Conservation (phyloP, 2,113 vertebrate species). For the Epinephelus moara region DNA sequence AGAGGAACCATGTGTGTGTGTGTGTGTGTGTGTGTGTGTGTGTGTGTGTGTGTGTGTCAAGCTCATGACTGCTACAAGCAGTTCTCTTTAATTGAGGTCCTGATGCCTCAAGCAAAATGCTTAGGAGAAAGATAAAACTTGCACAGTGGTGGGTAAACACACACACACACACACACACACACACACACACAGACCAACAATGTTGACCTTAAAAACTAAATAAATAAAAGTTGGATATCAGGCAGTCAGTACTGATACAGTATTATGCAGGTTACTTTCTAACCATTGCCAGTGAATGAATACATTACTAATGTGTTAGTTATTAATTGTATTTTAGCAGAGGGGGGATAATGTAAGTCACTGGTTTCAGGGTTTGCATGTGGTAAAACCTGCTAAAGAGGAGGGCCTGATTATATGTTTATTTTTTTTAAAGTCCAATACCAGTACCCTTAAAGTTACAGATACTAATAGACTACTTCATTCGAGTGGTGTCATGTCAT, state of each 20-base stretch:
- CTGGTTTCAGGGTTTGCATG: background rate
- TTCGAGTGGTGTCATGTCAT: too few species aligned
- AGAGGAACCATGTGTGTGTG: slow-evolving; percentile 36
- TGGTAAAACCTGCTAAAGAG: background rate
- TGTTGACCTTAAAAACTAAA: slow-evolving; percentile 59
- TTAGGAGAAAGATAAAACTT: slow-evolving; percentile 70
- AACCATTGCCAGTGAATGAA: slow-evolving; percentile 4
- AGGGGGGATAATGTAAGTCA: background rate
- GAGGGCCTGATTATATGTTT: too few species aligned
- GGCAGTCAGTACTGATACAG: slow-evolving; percentile 27
- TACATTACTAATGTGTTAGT: slow-evolving; percentile 13
- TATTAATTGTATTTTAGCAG: slow-evolving; percentile 15
- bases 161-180: slow-evolving; percentile 43
- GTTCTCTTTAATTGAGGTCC: slow-evolving; percentile 80
- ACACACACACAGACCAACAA: slow-evolving; percentile 5
- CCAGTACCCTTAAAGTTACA: too few species aligned
- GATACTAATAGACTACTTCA: too few species aligned
- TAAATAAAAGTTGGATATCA: slow-evolving; percentile 52
- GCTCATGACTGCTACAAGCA: slow-evolving; percentile 73
- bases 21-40: slow-evolving; percentile 30
- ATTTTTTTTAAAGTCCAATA: too few species aligned
- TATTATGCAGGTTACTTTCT: slow-evolving; percentile 20
- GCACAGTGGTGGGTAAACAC: slow-evolving; percentile 52
- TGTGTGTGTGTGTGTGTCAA: slow-evolving; percentile 42
- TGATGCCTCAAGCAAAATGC: slow-evolving; percentile 74